phyloP scores from a whole-genome alignment of 1,140 invertebrate genomes.

The Berghia stephanieae region DNA sequence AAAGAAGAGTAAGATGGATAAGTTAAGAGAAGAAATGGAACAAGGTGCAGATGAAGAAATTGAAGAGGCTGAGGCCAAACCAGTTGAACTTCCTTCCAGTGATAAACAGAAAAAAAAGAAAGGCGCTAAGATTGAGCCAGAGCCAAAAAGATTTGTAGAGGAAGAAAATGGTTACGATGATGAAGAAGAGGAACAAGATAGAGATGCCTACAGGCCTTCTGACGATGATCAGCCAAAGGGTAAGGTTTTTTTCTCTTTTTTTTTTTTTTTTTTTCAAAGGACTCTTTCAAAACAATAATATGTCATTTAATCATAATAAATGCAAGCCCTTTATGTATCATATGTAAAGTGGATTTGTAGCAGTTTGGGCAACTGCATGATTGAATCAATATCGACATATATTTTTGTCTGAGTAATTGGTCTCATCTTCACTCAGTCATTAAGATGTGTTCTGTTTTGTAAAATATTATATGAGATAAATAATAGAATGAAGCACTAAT shows the following conservation, averaged over 20 bases:
- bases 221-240: conserved; percentile 30
- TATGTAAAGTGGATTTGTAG: too few species aligned
- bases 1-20: conserved; percentile 43
- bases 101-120: conserved; percentile 33
- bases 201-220: conserved; percentile 32
- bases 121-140: conserved; percentile 26
- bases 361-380: too few species aligned
- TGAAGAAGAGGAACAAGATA: conserved; percentile 42
- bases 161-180: conserved; percentile 43
- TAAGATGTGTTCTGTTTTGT: background rate
- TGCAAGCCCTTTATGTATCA: too few species aligned
- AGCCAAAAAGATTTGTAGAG: conserved; percentile 40
- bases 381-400: too few species aligned
- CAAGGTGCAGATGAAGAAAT: conserved; percentile 40
- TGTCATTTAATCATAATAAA: too few species aligned
- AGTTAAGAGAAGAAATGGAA: conserved; percentile 40
- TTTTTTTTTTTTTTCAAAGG: background rate
- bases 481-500: background rate
- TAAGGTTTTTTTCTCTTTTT: background rate
- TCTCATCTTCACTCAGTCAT: too few species aligned
- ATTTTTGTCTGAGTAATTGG: too few species aligned
- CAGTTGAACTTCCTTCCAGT: conserved; percentile 31
- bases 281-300: too few species aligned
- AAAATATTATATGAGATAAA: background rate
- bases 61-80: conserved; percentile 12